phyloP scores from a whole-genome alignment of 2,113 vertebrate species.

The Isurus oxyrinchus region DNA sequence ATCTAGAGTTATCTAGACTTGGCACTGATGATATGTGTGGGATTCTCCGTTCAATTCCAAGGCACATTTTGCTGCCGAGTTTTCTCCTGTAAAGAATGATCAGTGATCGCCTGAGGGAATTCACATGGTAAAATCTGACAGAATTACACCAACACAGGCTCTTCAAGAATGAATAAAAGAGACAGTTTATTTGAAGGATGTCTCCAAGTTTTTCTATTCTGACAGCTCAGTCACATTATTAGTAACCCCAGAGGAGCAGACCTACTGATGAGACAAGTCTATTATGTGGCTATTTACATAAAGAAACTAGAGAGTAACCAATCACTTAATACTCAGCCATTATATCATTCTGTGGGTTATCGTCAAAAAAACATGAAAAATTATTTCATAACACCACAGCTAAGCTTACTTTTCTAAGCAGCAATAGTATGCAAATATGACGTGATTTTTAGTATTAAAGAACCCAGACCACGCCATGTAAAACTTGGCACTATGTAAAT shows the following conservation, averaged over 20 bases:
- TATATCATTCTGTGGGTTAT: background rate
- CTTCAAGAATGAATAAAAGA: conserved; percentile 12
- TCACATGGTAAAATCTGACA: background rate
- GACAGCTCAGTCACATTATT: conserved; percentile 26
- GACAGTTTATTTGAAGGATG: conserved; percentile 3
- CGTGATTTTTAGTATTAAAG: background rate
- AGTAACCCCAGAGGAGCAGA: background rate
- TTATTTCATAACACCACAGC: background rate
- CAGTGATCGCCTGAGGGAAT: conserved; percentile 19
- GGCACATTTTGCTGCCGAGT: background rate
- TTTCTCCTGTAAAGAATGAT: background rate
- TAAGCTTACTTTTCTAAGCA: background rate
- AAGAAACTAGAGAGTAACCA: background rate
- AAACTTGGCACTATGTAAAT: background rate
- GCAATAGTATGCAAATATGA: background rate
- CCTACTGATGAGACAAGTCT: background rate
- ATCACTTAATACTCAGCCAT: background rate
- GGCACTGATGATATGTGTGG: background rate
- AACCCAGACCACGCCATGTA: background rate
- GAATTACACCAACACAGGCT: background rate
- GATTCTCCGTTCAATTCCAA: background rate
- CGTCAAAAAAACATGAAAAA: background rate
- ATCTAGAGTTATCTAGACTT: no score
- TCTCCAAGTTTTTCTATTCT: background rate
- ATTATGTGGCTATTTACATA: conserved; percentile 32